phyloP scores from a whole-genome alignment of 2,888 invertebrate genomes.

The Trypoxylon attenuatum region DNA sequence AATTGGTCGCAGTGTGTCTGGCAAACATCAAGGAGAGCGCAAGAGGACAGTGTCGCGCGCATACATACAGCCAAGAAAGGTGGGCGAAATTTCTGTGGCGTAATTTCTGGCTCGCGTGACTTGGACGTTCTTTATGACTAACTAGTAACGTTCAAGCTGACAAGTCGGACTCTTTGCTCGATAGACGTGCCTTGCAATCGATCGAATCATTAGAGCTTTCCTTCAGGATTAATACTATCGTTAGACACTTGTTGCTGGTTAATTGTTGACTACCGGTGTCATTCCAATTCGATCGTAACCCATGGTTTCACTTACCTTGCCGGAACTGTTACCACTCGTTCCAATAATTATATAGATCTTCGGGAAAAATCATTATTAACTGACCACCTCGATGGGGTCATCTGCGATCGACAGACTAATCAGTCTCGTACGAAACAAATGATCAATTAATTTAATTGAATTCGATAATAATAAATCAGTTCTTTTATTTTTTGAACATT shows the following conservation, averaged over 20 bases:
- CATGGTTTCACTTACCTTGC: too few species aligned
- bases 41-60: neutral
- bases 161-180: neutral
- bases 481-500: too few species aligned
- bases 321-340: too few species aligned
- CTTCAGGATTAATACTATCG: neutral
- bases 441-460: too few species aligned
- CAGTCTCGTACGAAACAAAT: too few species aligned
- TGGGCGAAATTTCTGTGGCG: conserved; percentile 45
- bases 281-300: too few species aligned
- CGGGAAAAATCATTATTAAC: too few species aligned
- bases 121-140: neutral
- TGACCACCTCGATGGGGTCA: too few species aligned
- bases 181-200: conserved; percentile 12
- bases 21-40: neutral
- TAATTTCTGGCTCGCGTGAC: conserved; percentile 44
- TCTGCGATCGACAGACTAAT: too few species aligned
- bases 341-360: too few species aligned
- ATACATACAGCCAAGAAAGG: conserved; percentile 29
- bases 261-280: neutral
- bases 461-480: too few species aligned
- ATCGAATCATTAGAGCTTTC: conserved; percentile 1
- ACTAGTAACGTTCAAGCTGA: too few species aligned
- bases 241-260: neutral
- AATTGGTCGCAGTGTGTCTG: conserved; percentile 55